Evolutionary conservation across 2,113 vertebrate genomes (phyloP), one percentile per base, ranked within the genome.

Genomic region (Pseudopipra pipra): DNA sequence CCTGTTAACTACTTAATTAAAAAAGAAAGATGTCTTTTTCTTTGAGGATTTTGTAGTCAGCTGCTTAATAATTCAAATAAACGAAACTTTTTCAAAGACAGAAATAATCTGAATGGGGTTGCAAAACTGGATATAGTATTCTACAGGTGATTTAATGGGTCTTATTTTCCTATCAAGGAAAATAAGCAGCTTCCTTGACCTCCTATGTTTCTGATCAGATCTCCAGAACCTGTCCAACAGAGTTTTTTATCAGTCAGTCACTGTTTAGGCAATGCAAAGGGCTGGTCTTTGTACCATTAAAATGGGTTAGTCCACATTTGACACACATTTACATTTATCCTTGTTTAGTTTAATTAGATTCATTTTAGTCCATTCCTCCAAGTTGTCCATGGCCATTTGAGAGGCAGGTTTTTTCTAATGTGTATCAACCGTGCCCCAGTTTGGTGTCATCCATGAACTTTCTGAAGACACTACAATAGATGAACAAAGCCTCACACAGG

Each of bases 221-320:
- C 5, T 37, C 11, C 27, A 73, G 30, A 30, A 8, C 2, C 4
- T 56, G 72, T 86, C 51, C 54, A 51, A 25, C 9, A 30, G 22
- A 37, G 13, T 12, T 41, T 41, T 41, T 41, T 41, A 41, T 41
- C 39, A 41, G 39, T 41, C 39, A 41, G 39, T 41, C 39, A 41
- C 39, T 41, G 39, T 41, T 12, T 41, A 41, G 39, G 39, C 39
- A 41, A 41, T 41, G 39, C 39, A 41, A 41, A 41, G 39, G 39
- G 39, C 39, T 41, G 39, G 39, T 41, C 39, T 8, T 51, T 73
- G 13, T 51, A 68, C 8, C 4, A 41, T 10, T 67, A 18, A 20
- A 68, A 28, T 1, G 2, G 0, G 1, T 49, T 78, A 62, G 13
- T 59, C 17, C 5, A 16, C 28, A 59, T 1, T 8, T 71, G 52